Conservation (phyloP, 2,797 vertebrate genomes). For the Alectoris magna region DNA sequence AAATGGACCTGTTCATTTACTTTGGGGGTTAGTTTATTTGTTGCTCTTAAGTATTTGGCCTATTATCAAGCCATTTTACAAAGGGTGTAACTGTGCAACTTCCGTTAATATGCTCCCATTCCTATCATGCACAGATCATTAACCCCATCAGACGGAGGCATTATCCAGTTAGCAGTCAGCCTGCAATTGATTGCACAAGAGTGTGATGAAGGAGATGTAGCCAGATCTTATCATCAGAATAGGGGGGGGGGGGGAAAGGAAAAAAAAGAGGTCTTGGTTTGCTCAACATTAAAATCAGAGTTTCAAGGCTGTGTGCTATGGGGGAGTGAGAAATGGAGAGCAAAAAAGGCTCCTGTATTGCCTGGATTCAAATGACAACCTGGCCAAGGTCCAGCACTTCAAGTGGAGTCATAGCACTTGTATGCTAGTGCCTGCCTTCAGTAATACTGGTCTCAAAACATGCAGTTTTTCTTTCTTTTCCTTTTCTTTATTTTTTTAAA, state of each 20-base stretch:
- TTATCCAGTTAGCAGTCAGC: conserved; percentile 29
- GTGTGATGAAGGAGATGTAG: conserved; percentile 1
- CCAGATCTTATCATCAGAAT: conserved; percentile 39
- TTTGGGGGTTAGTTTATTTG: conserved; percentile 66
- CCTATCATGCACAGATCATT: conserved; percentile 1
- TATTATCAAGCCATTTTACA: conserved; percentile 57
- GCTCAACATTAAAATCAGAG: neutral
- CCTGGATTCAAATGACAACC: neutral
- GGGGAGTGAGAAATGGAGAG: conserved; percentile 39
- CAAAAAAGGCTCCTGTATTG: neutral
- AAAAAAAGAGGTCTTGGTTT: conserved; percentile 29
- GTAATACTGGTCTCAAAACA: accelerated
- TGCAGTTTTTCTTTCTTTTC: neutral
- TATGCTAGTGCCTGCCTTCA: accelerated
- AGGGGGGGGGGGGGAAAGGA: neutral
- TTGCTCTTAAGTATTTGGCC: conserved; percentile 57
- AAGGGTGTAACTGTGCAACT: conserved; percentile 64
- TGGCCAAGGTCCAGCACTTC: neutral
- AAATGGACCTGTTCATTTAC: conserved; percentile 34
- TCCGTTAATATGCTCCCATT: conserved; percentile 19
- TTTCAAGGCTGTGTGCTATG: conserved; percentile 26
- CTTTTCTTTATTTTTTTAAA: neutral
- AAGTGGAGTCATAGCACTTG: neutral
- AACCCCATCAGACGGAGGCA: conserved; percentile 36
- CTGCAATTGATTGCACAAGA: conserved; percentile 6